Percentiles rank a stretch among this genome's conserved stretches.
Evolutionary conservation across 2,797 vertebrate genomes (phyloP).

Genomic region (Myiotriccus ornatus): DNA sequence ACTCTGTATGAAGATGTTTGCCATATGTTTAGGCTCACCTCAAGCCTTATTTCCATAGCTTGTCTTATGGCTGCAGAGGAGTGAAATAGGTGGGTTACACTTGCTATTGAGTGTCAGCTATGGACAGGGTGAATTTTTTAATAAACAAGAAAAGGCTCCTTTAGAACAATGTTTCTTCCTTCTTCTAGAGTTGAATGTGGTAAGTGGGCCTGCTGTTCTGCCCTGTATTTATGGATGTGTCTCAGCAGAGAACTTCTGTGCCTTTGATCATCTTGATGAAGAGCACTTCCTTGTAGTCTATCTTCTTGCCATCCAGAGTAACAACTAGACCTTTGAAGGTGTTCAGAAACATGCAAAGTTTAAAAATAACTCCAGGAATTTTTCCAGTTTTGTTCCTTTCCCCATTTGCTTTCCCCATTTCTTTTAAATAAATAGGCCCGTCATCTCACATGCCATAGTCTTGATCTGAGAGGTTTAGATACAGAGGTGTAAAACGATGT

Average conservation of each 20-base stretch:
- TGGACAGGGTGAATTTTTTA: neutral
- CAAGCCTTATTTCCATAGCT: neutral
- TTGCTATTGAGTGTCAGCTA: neutral
- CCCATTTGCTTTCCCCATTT: neutral
- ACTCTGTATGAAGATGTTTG: neutral
- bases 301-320: neutral
- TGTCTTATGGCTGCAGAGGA: neutral
- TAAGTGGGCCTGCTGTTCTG: neutral
- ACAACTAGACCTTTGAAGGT: neutral
- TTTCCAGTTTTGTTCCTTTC: neutral
- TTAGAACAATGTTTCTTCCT: neutral
- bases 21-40: neutral
- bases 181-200: neutral
- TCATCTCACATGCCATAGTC: neutral
- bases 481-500: neutral
- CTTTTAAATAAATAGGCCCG: neutral
- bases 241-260: neutral
- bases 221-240: neutral
- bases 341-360: neutral
- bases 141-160: neutral
- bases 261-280: neutral
- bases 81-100: rapidly evolving
- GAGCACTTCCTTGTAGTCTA: neutral
- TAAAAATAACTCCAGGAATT: neutral
- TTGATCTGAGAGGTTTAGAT: neutral